These are phyloP conservation scores for Myotis lucifugus DNA, from an alignment of 2,113 vertebrate species.

Conservation along the genomic window DNA sequence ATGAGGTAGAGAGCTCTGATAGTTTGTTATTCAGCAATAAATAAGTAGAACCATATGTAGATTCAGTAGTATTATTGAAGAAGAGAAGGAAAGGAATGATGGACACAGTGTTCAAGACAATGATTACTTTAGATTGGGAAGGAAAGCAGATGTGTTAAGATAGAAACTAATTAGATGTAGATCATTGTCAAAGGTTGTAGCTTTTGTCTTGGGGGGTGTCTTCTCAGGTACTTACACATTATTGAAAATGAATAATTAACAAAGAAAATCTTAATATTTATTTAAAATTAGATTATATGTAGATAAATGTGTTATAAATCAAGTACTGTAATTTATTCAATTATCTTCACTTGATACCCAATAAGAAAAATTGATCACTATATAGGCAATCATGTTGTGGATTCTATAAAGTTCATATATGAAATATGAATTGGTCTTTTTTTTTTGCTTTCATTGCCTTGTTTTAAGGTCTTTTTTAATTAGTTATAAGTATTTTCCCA, in stretches of 20 bases:
- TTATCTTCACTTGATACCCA: neutral
- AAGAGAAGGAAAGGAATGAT: neutral
- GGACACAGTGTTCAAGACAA: neutral
- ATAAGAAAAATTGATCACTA: neutral
- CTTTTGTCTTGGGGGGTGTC: neutral
- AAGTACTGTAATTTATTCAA: neutral
- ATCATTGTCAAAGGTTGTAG: neutral
- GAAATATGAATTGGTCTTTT: neutral
- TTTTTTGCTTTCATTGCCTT: neutral
- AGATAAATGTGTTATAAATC: neutral
- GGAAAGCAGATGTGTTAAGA: neutral
- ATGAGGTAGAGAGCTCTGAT: neutral
- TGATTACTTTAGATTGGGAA: neutral
- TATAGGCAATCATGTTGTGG: neutral
- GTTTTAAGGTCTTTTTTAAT: neutral
- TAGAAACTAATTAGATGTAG: neutral
- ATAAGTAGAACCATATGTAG: neutral
- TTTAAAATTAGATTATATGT: neutral
- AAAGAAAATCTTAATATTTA: neutral
- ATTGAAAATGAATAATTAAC: neutral
- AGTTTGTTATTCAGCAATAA: neutral
- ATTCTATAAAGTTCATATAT: neutral
- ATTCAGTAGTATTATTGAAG: neutral
- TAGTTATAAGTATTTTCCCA: neutral
- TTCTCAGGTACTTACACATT: neutral